Conservation (phyloP, 2,888 invertebrate species). For the Athalia rosae region DNA sequence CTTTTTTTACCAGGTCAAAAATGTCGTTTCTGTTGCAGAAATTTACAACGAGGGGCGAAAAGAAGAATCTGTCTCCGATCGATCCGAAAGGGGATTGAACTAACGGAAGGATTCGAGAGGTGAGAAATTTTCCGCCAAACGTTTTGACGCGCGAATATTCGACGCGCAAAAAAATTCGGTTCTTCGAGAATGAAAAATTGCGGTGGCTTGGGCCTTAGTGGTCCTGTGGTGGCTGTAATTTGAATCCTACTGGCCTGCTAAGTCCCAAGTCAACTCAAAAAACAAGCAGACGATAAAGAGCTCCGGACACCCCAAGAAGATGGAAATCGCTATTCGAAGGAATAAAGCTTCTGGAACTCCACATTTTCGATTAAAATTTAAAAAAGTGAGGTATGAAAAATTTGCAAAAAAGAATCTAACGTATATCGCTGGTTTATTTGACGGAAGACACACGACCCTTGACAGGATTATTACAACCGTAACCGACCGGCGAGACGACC, state of each 20-base stretch:
- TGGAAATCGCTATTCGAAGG: not conserved
- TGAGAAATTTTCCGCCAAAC: too few species aligned
- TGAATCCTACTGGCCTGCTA: conserved; percentile 88
- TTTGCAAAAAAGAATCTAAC: not conserved
- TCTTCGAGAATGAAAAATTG: conserved; percentile 50
- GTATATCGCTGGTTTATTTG: not conserved
- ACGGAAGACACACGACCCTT: conserved; percentile 24
- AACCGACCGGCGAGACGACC: conserved; percentile 15
- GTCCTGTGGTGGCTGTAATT: conserved; percentile 79
- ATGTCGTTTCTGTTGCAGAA: too few species aligned
- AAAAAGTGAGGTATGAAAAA: not conserved
- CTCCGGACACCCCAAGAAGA: not conserved
- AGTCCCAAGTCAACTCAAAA: conserved; percentile 83
- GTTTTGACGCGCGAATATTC: not conserved
- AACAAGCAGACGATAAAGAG: not conserved
- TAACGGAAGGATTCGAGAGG: too few species aligned
- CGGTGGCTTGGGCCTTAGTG: conserved; percentile 83
- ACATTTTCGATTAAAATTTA: not conserved
- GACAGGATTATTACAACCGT: not conserved
- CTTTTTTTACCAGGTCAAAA: too few species aligned
- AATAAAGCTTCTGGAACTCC: not conserved
- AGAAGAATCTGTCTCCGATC: too few species aligned
- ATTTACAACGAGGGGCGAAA: too few species aligned
- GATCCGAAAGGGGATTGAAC: too few species aligned
- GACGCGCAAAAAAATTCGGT: not conserved